phyloP scores from a whole-genome alignment of 2,797 vertebrate species.

The Alfaro cultratus region DNA sequence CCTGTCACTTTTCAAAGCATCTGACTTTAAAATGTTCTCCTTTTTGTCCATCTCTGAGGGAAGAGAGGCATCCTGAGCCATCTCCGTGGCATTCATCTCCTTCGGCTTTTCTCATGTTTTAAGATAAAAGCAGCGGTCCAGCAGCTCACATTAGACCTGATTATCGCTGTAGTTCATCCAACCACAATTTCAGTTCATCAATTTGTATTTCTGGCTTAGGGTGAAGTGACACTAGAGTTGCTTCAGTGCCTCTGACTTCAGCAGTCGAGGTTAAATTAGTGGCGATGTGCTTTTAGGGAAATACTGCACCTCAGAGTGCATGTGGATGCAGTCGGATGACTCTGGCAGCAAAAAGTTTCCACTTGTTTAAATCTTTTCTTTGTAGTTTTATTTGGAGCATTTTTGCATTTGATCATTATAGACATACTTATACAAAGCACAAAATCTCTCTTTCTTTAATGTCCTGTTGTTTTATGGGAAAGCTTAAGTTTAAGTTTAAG shows the following conservation, averaged over 20 bases:
- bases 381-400: not conserved
- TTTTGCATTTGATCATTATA: not conserved
- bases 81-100: conserved; percentile 41
- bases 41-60: conserved; percentile 50
- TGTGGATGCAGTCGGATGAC: conserved; percentile 1
- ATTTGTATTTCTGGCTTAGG: conserved; percentile 39
- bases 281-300: conserved; percentile 43
- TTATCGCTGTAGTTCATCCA: conserved; percentile 54
- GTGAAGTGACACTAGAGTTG: conserved; percentile 44
- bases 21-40: conserved; percentile 71
- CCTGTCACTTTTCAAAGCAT: conserved; percentile 74
- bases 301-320: conserved; percentile 32
- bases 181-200: conserved; percentile 36
- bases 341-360: conserved; percentile 11
- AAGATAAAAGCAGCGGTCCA: conserved; percentile 61
- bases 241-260: conserved; percentile 51
- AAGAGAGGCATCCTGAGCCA: conserved; percentile 40
- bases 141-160: conserved; percentile 64
- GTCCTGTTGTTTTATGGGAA: not conserved
- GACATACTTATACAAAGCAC: not conserved
- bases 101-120: conserved; percentile 46
- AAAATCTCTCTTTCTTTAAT: not conserved
- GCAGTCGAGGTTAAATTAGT: conserved; percentile 56
- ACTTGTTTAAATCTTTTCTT: not conserved
- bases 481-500: too few relatives aligned